These are phyloP conservation scores for Ephialtes manifestator DNA, from an alignment of 2,888 invertebrate species.

Conservation along the genomic window DNA sequence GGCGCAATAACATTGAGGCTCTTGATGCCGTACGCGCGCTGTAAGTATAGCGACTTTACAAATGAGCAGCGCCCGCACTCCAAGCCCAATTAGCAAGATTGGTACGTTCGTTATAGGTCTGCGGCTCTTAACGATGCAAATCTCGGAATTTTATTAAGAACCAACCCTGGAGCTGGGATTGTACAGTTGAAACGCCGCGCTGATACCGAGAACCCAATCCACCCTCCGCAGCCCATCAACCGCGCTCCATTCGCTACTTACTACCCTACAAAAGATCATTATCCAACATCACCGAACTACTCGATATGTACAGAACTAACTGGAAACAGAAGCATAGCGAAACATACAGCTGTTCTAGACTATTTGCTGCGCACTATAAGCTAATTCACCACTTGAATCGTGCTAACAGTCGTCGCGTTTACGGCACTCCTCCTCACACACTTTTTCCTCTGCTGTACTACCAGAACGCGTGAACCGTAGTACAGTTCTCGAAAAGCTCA, in stretches of 20 bases:
- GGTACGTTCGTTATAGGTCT: conserved; percentile 63
- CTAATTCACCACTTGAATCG: conserved; percentile 10
- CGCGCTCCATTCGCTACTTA: conserved; percentile 20
- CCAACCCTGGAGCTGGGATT: not conserved
- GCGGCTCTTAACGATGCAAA: conserved; percentile 68
- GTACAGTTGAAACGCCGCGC: not conserved
- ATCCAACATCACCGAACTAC: conserved; percentile 27
- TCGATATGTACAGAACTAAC: conserved; percentile 10
- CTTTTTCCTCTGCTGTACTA: conserved; percentile 4
- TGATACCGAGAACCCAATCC: not conserved
- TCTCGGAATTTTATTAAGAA: conserved; percentile 63
- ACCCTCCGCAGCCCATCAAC: conserved; percentile 10
- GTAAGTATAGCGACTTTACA: conserved; percentile 59
- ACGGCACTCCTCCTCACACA: not conserved
- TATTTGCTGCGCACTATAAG: not conserved
- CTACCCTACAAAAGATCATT: conserved; percentile 36
- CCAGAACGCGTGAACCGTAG: not conserved
- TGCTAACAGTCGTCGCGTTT: conserved; percentile 6
- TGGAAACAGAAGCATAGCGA: not conserved
- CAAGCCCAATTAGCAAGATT: conserved; percentile 64
- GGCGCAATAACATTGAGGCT: conserved; percentile 41
- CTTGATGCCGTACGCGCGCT: conserved; percentile 1
- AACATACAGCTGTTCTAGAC: not conserved
- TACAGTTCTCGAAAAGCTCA: conserved; percentile 52
- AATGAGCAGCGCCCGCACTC: conserved; percentile 62